phyloP scores from a whole-genome alignment of 2,113 vertebrate genomes.

The Alaudala cheleensis region DNA sequence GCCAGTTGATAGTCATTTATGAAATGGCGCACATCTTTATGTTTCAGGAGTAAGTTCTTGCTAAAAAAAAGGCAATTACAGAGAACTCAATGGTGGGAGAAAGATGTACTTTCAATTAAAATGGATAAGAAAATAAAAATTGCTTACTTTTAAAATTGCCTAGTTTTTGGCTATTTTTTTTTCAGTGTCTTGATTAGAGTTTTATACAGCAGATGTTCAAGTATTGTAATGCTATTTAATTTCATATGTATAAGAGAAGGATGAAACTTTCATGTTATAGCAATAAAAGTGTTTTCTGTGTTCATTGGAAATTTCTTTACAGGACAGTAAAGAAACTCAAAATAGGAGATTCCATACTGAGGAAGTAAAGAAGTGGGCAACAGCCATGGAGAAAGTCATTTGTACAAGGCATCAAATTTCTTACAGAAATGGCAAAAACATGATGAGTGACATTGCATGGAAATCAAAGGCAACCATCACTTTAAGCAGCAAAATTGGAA shows the following conservation, averaged over 20 bases:
- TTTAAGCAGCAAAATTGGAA: not conserved
- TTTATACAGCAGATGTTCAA: not conserved
- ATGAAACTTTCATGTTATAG: not conserved
- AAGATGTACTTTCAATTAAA: not conserved
- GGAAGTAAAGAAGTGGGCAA: not conserved
- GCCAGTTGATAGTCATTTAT: not conserved
- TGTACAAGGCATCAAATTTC: not conserved
- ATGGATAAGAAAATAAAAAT: not conserved
- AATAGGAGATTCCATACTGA: not conserved
- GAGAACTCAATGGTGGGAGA: not conserved
- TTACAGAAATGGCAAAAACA: not conserved
- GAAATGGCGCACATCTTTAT: not conserved
- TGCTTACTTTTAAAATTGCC: not conserved
- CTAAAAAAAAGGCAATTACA: not conserved
- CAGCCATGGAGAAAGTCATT: not conserved
- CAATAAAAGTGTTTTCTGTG: not conserved
- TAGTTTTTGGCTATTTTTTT: not conserved
- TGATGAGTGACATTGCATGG: not conserved
- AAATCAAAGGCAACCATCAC: not conserved
- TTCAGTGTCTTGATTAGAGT: not conserved
- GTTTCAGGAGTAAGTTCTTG: not conserved
- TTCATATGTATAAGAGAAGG: not conserved
- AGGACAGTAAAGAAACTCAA: not conserved
- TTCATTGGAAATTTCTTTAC: not conserved
- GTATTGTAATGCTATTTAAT: not conserved